Percentiles rank a stretch among this genome's conserved stretches.
phyloP scores from a whole-genome alignment of 2,113 vertebrate species.

The Pterocles burchelli region DNA sequence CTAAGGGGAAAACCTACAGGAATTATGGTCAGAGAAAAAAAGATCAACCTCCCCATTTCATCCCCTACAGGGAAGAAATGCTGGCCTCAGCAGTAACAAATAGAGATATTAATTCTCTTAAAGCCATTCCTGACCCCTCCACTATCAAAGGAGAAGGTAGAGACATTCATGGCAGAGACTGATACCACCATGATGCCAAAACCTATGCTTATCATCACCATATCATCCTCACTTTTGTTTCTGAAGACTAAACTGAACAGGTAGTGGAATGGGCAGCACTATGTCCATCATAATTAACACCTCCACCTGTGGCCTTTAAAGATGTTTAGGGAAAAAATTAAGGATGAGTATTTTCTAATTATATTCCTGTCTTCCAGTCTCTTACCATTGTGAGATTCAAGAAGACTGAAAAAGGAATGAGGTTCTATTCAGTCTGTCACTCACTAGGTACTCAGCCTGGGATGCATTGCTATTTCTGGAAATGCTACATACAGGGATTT shows the following conservation, averaged over 20 bases:
- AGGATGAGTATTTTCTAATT: not conserved
- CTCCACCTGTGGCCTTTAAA: not conserved
- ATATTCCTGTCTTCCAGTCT: not conserved
- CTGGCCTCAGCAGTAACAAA: not conserved
- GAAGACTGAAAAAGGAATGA: not conserved
- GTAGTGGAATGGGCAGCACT: not conserved
- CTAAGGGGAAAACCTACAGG: not conserved
- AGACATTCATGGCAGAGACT: too few species aligned
- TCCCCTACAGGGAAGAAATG: not conserved
- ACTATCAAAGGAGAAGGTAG: not conserved
- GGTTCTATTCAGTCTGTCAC: not conserved
- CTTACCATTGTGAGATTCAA: not conserved
- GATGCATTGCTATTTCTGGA: not conserved
- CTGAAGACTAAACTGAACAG: not conserved
- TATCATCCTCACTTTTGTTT: not conserved
- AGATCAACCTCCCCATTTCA: not conserved
- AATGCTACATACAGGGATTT: not conserved
- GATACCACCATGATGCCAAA: not conserved
- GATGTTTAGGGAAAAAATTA: not conserved
- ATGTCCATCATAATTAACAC: not conserved
- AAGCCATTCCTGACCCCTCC: not conserved
- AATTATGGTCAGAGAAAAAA: not conserved
- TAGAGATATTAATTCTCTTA: not conserved
- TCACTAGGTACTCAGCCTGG: not conserved
- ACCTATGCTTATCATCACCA: not conserved